These are phyloP conservation scores for Drosophila athabasca DNA, from an alignment of 1,140 invertebrate species.

Conservation along the genomic window DNA sequence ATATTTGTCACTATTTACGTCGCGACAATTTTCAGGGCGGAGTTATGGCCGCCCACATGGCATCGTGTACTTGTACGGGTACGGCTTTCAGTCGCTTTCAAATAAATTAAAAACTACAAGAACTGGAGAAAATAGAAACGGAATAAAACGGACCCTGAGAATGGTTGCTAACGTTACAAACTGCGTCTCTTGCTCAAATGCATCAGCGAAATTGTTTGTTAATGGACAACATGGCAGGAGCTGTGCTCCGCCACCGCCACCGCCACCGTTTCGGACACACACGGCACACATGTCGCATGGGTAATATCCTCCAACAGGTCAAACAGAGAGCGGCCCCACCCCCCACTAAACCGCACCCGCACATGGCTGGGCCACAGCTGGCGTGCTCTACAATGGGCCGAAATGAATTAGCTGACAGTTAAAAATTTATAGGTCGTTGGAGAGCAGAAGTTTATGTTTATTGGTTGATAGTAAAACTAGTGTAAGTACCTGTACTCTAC, in stretches of 20 bases:
- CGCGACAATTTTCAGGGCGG: constrained; percentile 46
- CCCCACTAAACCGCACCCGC: not conserved
- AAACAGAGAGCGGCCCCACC: constrained; percentile 28
- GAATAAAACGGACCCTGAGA: constrained; percentile 5
- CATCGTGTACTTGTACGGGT: not conserved
- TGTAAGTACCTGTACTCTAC: too few species aligned
- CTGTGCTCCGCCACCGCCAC: constrained; percentile 2
- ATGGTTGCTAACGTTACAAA: constrained; percentile 9
- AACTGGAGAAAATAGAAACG: not conserved
- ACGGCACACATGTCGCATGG: constrained; percentile 44
- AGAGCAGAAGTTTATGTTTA: not conserved
- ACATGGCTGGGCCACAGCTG: constrained; percentile 31
- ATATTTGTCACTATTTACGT: constrained; percentile 50
- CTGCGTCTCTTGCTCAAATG: constrained; percentile 19
- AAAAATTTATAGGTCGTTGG: not conserved
- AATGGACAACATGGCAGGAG: constrained; percentile 37
- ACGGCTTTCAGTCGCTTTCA: constrained; percentile 26
- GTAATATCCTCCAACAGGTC: constrained; percentile 50
- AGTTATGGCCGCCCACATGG: constrained; percentile 40
- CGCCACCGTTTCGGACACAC: constrained; percentile 18
- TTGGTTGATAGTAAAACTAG: not conserved
- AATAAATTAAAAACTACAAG: constrained; percentile 36
- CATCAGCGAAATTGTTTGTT: constrained; percentile 42
- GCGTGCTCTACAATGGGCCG: constrained; percentile 22
- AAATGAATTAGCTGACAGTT: not conserved